Evolutionary conservation across 2,113 vertebrate species (phyloP).

Genomic region (Aegithalos caudatus): DNA sequence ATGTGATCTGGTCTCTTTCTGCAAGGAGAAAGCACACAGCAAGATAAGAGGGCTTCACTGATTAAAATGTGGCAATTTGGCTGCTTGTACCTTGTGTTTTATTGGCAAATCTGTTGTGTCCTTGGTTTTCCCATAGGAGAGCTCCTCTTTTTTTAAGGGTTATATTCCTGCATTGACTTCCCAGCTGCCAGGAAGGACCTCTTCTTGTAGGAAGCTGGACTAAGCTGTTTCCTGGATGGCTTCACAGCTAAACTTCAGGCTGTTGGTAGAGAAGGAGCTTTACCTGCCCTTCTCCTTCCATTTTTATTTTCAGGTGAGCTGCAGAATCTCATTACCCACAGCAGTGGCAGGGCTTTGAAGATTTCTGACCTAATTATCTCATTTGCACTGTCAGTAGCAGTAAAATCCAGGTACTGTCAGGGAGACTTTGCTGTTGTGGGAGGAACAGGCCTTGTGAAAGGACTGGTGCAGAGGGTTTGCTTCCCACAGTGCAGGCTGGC

Average conservation of each 20-base stretch:
- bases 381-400: background rate
- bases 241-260: background rate
- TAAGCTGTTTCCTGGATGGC: background rate
- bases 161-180: background rate
- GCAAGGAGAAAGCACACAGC: background rate
- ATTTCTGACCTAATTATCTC: slow-evolving; percentile 35
- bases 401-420: background rate
- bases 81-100: background rate
- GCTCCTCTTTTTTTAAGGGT: background rate
- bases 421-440: background rate
- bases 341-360: slow-evolving; percentile 30
- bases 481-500: background rate
- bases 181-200: background rate
- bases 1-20: background rate
- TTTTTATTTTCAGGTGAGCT: background rate
- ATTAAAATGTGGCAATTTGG: background rate
- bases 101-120: background rate
- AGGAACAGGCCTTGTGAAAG: background rate
- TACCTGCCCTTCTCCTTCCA: background rate
- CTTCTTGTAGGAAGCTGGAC: background rate
- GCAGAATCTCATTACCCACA: background rate
- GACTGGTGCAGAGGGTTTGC: background rate
- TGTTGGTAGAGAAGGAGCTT: background rate
- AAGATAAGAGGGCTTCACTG: background rate
- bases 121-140: background rate